These are phyloP conservation scores for Mallotus villosus DNA, from an alignment of 2,797 vertebrate species.

Conservation along the genomic window DNA sequence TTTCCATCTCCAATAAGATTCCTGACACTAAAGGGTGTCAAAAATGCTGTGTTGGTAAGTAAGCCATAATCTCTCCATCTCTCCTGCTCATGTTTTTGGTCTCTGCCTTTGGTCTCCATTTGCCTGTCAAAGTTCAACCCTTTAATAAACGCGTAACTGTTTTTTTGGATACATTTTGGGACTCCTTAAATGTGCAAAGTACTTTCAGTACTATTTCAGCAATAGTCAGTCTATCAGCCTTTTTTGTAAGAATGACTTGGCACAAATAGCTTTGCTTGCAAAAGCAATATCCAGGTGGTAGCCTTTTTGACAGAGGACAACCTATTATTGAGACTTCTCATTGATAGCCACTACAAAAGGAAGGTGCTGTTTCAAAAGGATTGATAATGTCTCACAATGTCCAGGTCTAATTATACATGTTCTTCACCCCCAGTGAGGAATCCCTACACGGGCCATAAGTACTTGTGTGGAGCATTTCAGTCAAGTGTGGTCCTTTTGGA, in stretches of 20 bases:
- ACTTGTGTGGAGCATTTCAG: conserved; percentile 87
- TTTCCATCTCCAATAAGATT: conserved; percentile 87
- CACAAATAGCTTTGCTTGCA: too few species aligned
- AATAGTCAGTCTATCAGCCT: too few species aligned
- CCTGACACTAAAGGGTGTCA: conserved; percentile 91
- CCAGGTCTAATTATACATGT: conserved; percentile 22
- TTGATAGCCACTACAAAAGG: too few species aligned
- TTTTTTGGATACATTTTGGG: too few species aligned
- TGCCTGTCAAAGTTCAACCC: neutral
- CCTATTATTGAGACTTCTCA: too few species aligned
- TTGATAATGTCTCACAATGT: neutral
- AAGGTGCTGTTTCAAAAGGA: too few species aligned
- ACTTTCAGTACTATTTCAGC: too few species aligned
- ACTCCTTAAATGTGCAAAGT: too few species aligned
- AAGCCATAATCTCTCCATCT: neutral
- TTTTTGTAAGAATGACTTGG: too few species aligned
- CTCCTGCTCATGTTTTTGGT: neutral
- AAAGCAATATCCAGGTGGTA: too few species aligned
- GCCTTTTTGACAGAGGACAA: too few species aligned
- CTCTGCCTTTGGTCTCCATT: neutral
- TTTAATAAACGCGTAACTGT: too few species aligned
- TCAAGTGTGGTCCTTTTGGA: conserved; percentile 86
- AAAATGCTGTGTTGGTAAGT: conserved; percentile 86
- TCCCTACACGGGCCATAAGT: conserved; percentile 88
- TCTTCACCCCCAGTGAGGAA: conserved; percentile 78